Conservation (phyloP, 2,113 vertebrate genomes). For the Plecturocebus donacophilus region DNA sequence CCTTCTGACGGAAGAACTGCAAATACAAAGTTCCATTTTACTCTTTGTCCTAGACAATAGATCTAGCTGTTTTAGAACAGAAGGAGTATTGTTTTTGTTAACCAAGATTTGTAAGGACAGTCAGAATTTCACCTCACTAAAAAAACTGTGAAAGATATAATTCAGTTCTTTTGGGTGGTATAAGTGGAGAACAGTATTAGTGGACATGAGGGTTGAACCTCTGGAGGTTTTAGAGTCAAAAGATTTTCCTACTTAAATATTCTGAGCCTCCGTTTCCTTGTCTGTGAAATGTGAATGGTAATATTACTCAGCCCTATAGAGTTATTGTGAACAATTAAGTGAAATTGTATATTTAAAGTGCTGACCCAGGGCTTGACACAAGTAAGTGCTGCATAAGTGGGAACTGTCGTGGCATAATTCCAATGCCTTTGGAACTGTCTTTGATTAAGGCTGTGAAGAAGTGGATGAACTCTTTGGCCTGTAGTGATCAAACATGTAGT, state of each 20-base stretch:
- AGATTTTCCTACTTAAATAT: background rate
- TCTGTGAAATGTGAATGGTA: background rate
- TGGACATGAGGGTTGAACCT: background rate
- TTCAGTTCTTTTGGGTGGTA: background rate
- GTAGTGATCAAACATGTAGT: background rate
- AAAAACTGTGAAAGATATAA: background rate
- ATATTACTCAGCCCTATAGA: background rate
- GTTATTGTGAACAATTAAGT: background rate
- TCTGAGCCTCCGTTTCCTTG: background rate
- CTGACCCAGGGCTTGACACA: background rate
- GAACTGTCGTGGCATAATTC: background rate
- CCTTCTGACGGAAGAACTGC: background rate
- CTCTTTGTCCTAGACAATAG: background rate
- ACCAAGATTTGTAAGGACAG: background rate
- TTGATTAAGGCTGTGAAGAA: background rate
- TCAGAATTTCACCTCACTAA: background rate
- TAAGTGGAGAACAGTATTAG: no score
- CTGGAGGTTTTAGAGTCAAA: background rate
- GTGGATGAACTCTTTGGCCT: background rate
- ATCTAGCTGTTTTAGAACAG: background rate
- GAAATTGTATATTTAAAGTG: background rate
- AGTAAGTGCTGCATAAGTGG: background rate
- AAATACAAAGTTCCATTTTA: background rate
- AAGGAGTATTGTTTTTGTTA: background rate
- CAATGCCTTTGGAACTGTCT: background rate